phyloP scores from a whole-genome alignment of 2,888 invertebrate species.

The Cheilosia vulpina region DNA sequence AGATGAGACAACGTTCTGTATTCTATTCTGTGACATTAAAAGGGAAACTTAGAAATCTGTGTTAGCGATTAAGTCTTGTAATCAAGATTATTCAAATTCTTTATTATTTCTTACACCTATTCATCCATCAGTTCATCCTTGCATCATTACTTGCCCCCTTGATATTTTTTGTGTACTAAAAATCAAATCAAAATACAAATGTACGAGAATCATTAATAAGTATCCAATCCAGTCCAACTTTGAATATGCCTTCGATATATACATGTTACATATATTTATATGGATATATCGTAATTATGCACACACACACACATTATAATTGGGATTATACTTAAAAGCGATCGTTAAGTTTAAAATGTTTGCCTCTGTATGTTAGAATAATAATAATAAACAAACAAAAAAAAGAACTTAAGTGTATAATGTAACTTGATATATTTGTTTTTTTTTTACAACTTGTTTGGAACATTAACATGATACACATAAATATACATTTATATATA shows the following conservation, averaged over 20 bases:
- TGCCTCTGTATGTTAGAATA: slow-evolving; percentile 61
- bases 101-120: slow-evolving; percentile 11
- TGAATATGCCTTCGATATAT: slow-evolving; percentile 64
- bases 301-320: slow-evolving; percentile 31
- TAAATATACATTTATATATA: slow-evolving; percentile 44
- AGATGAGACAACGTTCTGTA: slow-evolving; percentile 42
- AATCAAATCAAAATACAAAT: slow-evolving; percentile 17
- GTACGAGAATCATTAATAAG: slow-evolving; percentile 20
- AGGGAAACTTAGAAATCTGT: slow-evolving; percentile 74
- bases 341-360: slow-evolving; percentile 54
- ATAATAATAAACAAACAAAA: slow-evolving; percentile 13
- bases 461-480: slow-evolving; percentile 32
- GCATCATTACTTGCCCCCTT: slow-evolving; percentile 61
- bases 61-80: slow-evolving; percentile 64
- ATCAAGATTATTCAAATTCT: slow-evolving; percentile 44
- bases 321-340: slow-evolving; percentile 32
- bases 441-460: slow-evolving; percentile 22
- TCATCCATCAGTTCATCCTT: slow-evolving; percentile 15
- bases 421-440: slow-evolving; percentile 35
- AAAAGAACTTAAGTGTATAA: slow-evolving; percentile 20
- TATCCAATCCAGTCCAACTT: slow-evolving; percentile 61
- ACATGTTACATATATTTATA: slow-evolving; percentile 46
- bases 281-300: slow-evolving; percentile 29
- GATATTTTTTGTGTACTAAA: slow-evolving; percentile 51
- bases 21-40: slow-evolving; percentile 72